phyloP scores from a whole-genome alignment of 2,113 vertebrate genomes.

The Petrocephalus microphthalmus region DNA sequence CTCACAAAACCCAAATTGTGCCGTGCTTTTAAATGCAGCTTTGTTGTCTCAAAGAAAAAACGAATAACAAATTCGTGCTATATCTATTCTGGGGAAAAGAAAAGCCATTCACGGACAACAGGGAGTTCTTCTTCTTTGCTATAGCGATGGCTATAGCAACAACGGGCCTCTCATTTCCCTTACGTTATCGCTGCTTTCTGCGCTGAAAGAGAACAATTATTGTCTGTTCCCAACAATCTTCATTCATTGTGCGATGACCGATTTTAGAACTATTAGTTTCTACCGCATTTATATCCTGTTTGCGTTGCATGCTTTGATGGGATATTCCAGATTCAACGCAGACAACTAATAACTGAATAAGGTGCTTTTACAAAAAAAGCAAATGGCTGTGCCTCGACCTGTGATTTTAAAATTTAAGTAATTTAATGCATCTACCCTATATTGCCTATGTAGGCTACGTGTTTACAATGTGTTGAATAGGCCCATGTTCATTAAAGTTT shows the following conservation, averaged over 20 bases:
- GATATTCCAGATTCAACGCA: neutral
- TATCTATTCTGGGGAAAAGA: conserved; percentile 67
- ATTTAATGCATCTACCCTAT: neutral
- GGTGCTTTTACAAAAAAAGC: neutral
- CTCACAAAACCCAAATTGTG: conserved; percentile 81
- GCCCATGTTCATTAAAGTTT: neutral
- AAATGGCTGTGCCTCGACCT: neutral
- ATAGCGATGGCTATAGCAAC: conserved; percentile 22
- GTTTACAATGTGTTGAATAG: neutral
- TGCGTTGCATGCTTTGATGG: neutral
- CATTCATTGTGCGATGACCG: conserved; percentile 5
- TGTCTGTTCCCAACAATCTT: conserved; percentile 25
- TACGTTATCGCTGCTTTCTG: conserved; percentile 11
- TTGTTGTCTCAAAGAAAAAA: conserved; percentile 80
- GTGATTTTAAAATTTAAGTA: neutral
- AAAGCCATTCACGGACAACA: conserved; percentile 49
- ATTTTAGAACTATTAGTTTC: conserved; percentile 23
- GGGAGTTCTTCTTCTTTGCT: conserved; percentile 45
- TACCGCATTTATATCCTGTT: conserved; percentile 23
- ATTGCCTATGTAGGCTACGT: neutral
- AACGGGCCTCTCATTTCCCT: conserved; percentile 16
- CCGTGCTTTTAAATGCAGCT: conserved; percentile 74
- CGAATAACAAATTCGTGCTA: conserved; percentile 83
- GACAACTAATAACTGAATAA: neutral
- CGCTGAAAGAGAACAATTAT: conserved; percentile 26